Evolutionary conservation across 92 coral and sea anemone genomes (phyloP).

Genomic region (Parazoanthus swiftii): DNA sequence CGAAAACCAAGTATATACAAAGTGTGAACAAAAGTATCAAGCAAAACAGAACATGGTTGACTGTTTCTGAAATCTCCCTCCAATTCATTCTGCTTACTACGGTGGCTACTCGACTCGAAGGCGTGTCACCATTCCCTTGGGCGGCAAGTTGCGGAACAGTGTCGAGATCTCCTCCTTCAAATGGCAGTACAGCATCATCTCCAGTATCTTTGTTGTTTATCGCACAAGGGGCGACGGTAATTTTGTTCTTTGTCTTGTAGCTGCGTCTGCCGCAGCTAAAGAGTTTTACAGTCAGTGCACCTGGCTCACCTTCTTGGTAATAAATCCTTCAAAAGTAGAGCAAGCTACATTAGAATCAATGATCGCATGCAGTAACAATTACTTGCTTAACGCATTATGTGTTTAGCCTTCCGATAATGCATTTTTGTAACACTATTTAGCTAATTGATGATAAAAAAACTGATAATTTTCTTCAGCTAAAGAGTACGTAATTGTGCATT

Average conservation of each 20-base stretch:
- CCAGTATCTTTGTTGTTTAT: not conserved
- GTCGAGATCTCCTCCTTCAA: not conserved
- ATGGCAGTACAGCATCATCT: not conserved
- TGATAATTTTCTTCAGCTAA: too few relatives aligned
- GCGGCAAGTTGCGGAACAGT: not conserved
- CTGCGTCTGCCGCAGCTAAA: constrained; percentile 9
- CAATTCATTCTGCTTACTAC: constrained; percentile 41
- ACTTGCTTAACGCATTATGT: too few relatives aligned
- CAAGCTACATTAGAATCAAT: not conserved
- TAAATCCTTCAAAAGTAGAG: not conserved
- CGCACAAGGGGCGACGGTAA: not conserved
- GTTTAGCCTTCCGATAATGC: not conserved
- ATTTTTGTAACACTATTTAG: not conserved
- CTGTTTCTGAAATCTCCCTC: constrained; percentile 63
- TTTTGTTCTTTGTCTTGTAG: not conserved
- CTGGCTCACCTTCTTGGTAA: constrained; percentile 23
- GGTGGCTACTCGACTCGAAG: not conserved
- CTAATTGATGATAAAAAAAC: not conserved
- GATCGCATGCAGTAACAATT: too few relatives aligned
- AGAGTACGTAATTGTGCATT: too few relatives aligned
- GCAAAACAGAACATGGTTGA: constrained; percentile 64
- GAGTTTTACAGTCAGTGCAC: not conserved
- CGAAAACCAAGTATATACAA: constrained; percentile 20
- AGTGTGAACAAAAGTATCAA: constrained; percentile 27
- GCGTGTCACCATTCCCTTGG: not conserved